Evolutionary conservation across 2,888 invertebrate species (phyloP).

Genomic region (Pristionchus japonicus): DNA sequence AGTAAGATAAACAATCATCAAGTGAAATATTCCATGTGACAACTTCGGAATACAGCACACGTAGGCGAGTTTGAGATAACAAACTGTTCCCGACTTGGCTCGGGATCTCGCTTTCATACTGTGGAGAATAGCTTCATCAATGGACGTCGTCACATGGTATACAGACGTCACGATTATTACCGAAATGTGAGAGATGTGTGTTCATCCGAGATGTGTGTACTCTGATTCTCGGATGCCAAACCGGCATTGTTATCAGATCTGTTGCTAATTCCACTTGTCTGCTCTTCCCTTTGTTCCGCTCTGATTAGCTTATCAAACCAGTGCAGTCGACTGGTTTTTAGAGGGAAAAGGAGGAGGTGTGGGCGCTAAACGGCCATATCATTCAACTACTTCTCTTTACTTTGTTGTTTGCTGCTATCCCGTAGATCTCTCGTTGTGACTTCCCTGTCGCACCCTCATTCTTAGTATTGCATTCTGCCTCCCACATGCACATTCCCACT

Average conservation of each 20-base stretch:
- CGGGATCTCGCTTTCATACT: neutral
- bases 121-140: too few relatives aligned
- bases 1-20: too few relatives aligned
- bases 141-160: too few relatives aligned
- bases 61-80: neutral
- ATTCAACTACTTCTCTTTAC: neutral
- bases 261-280: neutral
- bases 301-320: conserved; percentile 3
- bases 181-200: too few relatives aligned
- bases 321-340: neutral
- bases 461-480: too few relatives aligned
- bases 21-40: too few relatives aligned
- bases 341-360: neutral
- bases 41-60: too few relatives aligned
- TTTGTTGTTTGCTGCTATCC: neutral
- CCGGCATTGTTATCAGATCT: neutral
- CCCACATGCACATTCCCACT: too few relatives aligned
- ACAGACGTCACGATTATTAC: neutral
- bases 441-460: neutral
- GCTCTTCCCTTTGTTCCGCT: neutral
- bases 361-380: neutral
- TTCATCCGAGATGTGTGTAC: too few relatives aligned
- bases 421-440: neutral
- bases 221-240: neutral
- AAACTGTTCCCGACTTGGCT: neutral